Base-by-base conservation (phyloP, 2,113 vertebrate species). In the Bostrychus sinensis region DNA sequence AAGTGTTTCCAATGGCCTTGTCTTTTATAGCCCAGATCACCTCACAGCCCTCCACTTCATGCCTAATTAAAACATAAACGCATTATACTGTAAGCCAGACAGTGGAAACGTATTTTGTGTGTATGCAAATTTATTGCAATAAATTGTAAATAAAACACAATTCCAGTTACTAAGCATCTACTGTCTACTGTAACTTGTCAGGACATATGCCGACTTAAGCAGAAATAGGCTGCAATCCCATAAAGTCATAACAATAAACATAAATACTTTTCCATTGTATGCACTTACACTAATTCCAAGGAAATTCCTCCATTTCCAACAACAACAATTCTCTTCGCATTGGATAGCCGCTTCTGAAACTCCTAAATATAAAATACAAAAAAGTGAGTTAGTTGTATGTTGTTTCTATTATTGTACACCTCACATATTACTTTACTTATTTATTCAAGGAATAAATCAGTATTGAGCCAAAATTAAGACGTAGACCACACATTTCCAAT, bases 21-120 rank as follows among this genome's bases (percentile, higher is more conserved):
- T 99, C 95, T 89, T 97, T 99, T 74, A 98, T 92, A 3, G 92
- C 97, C 97, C 97, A 99, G 78, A 99, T 90, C 17, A 98, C 94
- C 86, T 99, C 94, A 34, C 96, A 98, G 62, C 94, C 94, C 83
- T 94, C 90, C 42, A 99, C 89, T 87, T 98, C 95, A 77, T 95
- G 94, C 53, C 92, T 93, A 22, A 4, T 70, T 1, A 62, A 30
- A 7, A 7, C 8, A 51, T 28, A 51, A 45, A 14, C 2, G 22
- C 3, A 14, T 14, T 48, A 16, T 48, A 46, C 5, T 12, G 22
- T 7, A 7, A n/a, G n/a, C 23, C 5, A 19, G 7, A 42, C 14
- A 22, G 42, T 45, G 9, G 17, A 13, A 48, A 48, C 17, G 19
- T 9, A 19, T 42, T 9, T 19, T 17, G 16, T 19, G 20, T 48